Percentiles rank a stretch among this genome's conserved stretches.
Evolutionary conservation across 2,797 vertebrate genomes (phyloP).

Genomic region (Galago senegalensis): DNA sequence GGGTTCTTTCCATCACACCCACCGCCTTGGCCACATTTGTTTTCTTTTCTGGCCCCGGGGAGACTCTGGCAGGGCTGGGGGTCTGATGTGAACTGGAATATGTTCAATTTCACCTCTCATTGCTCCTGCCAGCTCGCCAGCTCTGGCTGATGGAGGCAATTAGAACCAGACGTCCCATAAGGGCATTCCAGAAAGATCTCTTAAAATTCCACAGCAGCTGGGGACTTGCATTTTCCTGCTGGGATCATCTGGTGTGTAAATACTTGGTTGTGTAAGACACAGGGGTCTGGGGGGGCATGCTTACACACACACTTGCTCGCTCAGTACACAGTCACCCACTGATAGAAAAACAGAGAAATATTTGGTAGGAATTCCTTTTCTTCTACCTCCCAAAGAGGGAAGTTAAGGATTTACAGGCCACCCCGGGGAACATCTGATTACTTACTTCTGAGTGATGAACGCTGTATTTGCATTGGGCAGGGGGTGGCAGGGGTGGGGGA

Average conservation of each 20-base stretch:
- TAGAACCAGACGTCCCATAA: conserved; percentile 83
- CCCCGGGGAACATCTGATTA: conserved; percentile 67
- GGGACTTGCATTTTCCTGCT: conserved; percentile 82
- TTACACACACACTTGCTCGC: neutral
- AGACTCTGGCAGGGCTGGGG: conserved; percentile 72
- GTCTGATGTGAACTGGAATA: conserved; percentile 81
- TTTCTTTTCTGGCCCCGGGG: conserved; percentile 75
- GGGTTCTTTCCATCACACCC: conserved; percentile 58
- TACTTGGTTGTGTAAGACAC: conserved; percentile 65
- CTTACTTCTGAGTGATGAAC: conserved; percentile 63
- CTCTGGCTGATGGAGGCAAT: conserved; percentile 82
- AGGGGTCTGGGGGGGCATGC: neutral
- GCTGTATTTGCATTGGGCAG: conserved; percentile 57
- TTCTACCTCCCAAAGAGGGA: conserved; percentile 62
- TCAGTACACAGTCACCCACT: conserved; percentile 22
- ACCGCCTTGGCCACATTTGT: conserved; percentile 56
- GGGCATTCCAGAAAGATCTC: conserved; percentile 83
- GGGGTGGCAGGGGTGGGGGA: neutral
- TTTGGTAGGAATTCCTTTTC: neutral
- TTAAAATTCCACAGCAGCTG: conserved; percentile 82
- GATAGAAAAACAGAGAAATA: conserved; percentile 57
- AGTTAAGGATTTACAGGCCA: conserved; percentile 70
- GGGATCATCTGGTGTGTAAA: conserved; percentile 80
- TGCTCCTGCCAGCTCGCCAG: conserved; percentile 76
- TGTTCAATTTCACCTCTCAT: conserved; percentile 83